A percentile compares a stretch with the other conserved stretches of the same genome.
Evolutionary conservation across 1,140 invertebrate genomes (phyloP).

Genomic region (Amyelois transitella): DNA sequence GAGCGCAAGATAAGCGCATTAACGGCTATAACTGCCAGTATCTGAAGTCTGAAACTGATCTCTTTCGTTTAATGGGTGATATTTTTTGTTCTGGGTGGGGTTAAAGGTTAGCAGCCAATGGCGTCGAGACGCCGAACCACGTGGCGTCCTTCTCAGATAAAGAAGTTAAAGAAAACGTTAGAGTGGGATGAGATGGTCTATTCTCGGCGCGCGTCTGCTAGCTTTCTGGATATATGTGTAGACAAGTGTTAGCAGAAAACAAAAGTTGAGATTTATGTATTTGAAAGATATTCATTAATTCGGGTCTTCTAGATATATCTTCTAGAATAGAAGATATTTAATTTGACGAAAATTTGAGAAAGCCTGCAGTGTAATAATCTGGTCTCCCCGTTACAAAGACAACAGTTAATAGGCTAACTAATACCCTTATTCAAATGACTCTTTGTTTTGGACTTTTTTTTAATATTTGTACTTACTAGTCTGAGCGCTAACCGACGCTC

Average conservation of each 20-base stretch:
- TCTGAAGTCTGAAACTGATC: constrained; percentile 55
- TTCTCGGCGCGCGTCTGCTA: constrained; percentile 41
- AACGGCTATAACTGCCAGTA: constrained; percentile 30
- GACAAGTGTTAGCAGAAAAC: constrained; percentile 23
- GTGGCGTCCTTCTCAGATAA: constrained; percentile 34
- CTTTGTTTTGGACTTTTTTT: too few species aligned
- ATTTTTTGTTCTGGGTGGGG: constrained; percentile 67
- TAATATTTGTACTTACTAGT: too few species aligned
- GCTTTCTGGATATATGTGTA: constrained; percentile 21
- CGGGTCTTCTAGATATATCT: too few species aligned
- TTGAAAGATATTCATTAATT: too few species aligned
- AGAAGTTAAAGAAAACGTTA: constrained; percentile 30
- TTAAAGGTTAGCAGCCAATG: constrained; percentile 63
- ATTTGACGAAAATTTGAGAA: too few species aligned
- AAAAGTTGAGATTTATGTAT: too few species aligned
- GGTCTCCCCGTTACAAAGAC: too few species aligned
- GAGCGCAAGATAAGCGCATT: constrained; percentile 40
- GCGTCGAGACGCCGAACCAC: constrained; percentile 22
- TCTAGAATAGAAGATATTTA: too few species aligned
- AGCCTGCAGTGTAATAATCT: too few species aligned
- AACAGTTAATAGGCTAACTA: too few species aligned
- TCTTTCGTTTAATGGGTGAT: constrained; percentile 64
- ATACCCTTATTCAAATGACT: too few species aligned
- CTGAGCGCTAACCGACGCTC: too few species aligned
- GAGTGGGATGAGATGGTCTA: constrained; percentile 53